These are phyloP conservation scores for Cygnus buccinator DNA, from an alignment of 2,113 vertebrate species.

Conservation along the genomic window DNA sequence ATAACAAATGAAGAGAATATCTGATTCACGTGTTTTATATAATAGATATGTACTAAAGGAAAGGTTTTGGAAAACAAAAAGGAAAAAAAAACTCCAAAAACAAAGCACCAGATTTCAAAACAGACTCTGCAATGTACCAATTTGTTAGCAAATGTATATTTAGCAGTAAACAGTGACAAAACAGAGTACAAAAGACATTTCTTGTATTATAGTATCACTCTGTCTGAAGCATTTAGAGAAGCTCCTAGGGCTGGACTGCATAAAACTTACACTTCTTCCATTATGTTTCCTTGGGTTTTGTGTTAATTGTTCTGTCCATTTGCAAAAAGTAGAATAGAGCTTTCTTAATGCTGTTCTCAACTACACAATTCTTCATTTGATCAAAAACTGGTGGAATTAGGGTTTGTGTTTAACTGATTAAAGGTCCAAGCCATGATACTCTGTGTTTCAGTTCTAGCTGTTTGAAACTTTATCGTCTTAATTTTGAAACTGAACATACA, in stretches of 20 bases:
- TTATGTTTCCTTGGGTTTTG: neutral
- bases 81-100: neutral
- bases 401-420: constrained; percentile 1
- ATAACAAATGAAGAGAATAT: neutral
- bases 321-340: constrained; percentile 13
- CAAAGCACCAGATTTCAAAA: neutral
- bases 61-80: neutral
- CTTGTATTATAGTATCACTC: neutral
- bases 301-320: neutral
- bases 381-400: neutral
- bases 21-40: neutral
- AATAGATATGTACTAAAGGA: neutral
- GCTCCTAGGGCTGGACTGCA: neutral
- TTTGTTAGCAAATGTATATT: neutral
- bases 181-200: neutral
- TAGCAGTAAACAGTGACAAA: neutral
- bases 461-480: constrained; percentile 65
- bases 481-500: constrained; percentile 56
- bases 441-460: constrained; percentile 16
- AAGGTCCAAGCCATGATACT: neutral
- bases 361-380: neutral
- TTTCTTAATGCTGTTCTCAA: neutral
- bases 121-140: neutral
- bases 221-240: neutral
- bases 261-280: neutral